These are phyloP conservation scores for Melipona quadrifasciata DNA, from an alignment of 1,140 invertebrate genomes.

Conservation along the genomic window DNA sequence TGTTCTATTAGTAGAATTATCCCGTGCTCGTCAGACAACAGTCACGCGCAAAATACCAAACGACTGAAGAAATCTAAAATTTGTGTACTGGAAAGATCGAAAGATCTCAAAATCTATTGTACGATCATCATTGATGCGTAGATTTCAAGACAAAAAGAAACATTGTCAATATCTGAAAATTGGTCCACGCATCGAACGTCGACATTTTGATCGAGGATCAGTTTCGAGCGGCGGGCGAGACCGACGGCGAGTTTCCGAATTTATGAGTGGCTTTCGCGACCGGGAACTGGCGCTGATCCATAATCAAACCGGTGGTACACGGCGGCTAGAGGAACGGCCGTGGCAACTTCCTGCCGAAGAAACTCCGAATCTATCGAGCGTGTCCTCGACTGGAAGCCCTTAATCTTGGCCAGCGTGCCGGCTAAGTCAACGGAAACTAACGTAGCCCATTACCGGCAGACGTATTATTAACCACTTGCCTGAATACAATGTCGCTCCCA, in stretches of 20 bases:
- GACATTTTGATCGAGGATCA: no score
- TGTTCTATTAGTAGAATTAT: no score
- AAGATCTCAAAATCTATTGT: no score
- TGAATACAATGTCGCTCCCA: not conserved
- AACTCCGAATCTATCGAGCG: not conserved
- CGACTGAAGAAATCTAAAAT: no score
- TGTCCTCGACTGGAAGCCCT: not conserved
- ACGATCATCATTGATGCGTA: no score
- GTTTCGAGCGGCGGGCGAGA: no score
- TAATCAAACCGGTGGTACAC: not conserved
- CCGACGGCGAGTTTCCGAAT: not conserved
- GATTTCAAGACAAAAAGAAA: no score
- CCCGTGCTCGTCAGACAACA: no score
- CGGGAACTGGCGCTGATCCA: not conserved
- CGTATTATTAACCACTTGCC: constrained; percentile 47
- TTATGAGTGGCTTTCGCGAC: not conserved
- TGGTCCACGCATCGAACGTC: no score
- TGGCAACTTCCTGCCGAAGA: constrained; percentile 3
- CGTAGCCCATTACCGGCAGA: constrained; percentile 15
- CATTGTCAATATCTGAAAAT: no score
- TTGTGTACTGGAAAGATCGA: no score
- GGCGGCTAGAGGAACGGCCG: not conserved
- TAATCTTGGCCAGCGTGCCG: constrained; percentile 7
- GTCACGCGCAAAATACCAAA: no score
- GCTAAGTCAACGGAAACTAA: constrained; percentile 17